phyloP scores from a whole-genome alignment of 2,888 invertebrate genomes.

The Limulus polyphemus region DNA sequence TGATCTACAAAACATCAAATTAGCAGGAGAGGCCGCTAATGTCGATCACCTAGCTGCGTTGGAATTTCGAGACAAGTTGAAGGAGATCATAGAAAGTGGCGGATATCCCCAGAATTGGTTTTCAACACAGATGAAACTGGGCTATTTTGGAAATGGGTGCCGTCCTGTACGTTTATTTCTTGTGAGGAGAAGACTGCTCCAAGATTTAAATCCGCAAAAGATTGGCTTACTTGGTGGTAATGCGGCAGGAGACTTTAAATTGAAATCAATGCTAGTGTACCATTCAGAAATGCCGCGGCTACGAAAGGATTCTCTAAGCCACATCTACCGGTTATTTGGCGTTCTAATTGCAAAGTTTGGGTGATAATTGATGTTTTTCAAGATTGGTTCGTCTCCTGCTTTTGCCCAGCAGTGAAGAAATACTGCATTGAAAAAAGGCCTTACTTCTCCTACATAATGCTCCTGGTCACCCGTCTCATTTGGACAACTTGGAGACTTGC shows the following conservation, averaged over 20 bases:
- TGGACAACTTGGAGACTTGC: too few relatives aligned
- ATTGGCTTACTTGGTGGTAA: slow-evolving; percentile 11
- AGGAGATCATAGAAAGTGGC: slow-evolving; percentile 5
- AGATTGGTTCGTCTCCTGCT: too few relatives aligned
- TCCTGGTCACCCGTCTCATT: too few relatives aligned
- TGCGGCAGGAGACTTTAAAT: slow-evolving; percentile 11
- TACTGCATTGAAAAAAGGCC: too few relatives aligned
- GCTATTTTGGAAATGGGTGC: slow-evolving; percentile 14
- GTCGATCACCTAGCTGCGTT: slow-evolving; percentile 8
- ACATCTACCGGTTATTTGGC: too few relatives aligned
- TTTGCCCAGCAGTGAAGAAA: too few relatives aligned
- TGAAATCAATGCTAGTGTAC: slow-evolving; percentile 14
- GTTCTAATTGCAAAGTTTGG: too few relatives aligned
- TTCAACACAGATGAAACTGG: slow-evolving; percentile 16
- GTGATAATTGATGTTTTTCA: too few relatives aligned
- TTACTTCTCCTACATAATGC: too few relatives aligned
- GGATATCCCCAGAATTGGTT: slow-evolving; percentile 7
- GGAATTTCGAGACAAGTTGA: slow-evolving; percentile 1
- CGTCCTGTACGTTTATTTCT: slow-evolving; percentile 8
- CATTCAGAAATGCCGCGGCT: slow-evolving; percentile 9
- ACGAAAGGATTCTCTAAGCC: too few relatives aligned
- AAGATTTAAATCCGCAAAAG: slow-evolving; percentile 11
- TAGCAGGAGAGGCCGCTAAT: slow-evolving; percentile 10
- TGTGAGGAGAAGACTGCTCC: slow-evolving; percentile 4
- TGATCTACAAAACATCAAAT: slow-evolving; percentile 10